Evolutionary conservation across 2,113 vertebrate species (phyloP), one percentile per base, ranked within the genome.

Genomic region (Arvicanthis niloticus): DNA sequence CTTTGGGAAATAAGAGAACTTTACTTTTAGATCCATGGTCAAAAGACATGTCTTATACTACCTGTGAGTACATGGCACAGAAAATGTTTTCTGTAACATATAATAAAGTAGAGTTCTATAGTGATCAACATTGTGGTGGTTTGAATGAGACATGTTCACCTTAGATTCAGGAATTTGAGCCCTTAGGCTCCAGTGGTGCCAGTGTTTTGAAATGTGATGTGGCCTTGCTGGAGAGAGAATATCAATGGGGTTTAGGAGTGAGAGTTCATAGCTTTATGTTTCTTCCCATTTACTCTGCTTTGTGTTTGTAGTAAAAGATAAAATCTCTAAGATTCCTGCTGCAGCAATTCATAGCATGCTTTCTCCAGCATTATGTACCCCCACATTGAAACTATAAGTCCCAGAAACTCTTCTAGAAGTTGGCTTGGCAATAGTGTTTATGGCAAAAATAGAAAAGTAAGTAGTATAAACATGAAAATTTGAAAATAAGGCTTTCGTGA

Each of bases 21-120:
- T 78, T 8, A 94, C 12, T 96, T 88, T 94, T 21, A 82, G 88
- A 92, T 94, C 7, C 68, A 0, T 94, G 72, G 56, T 93, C 21
- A 95, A 34, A 95, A 5, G 76, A 3, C 3, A 96, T 26, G 70
- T 10, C 2, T 15, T 42, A n/a, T 13, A 7, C 10, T 58, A 5
- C 15, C 65, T 92, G 40, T 95, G n/a, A 37, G 80, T 98, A 40
- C 40, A 2, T 8, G 85, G 60, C 5, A 75, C 40, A 1, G 65
- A 76, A 67, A 34, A 81, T 29, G 13, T 26, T 87, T 92, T 84
- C 51, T 89, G n/a, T 17, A 96, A 11, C 62, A 77, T 22, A 13
- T 70, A 15, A 81, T 80, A 90, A 40, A 51, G 7, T 48, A 88
- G 1, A 96, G 78, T 34, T 97, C 93, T 95, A 1, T 8, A 93